Conservation (phyloP, 2,888 invertebrate species). For the Nebria brevicollis region DNA sequence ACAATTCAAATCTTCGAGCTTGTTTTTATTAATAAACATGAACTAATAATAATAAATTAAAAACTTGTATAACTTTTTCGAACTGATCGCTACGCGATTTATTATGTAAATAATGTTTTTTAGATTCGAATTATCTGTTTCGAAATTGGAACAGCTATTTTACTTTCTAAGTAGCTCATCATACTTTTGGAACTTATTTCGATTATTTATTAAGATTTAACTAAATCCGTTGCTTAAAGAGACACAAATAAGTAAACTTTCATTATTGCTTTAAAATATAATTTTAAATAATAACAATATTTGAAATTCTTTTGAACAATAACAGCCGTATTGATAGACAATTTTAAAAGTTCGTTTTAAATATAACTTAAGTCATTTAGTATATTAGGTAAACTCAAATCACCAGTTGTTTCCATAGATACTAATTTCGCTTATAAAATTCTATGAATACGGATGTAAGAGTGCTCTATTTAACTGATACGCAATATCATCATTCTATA, state of each 20-base stretch:
- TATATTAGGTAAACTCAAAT: no score
- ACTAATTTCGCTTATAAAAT: no score
- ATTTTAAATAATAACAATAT: no score
- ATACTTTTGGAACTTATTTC: not conserved
- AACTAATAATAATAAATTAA: slow-evolving; percentile 42
- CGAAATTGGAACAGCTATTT: slow-evolving; percentile 14
- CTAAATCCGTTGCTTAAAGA: not conserved
- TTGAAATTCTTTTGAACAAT: no score
- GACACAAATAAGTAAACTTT: no score
- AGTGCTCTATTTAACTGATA: not conserved
- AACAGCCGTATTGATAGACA: no score
- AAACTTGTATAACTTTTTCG: slow-evolving; percentile 32
- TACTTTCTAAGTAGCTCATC: not conserved
- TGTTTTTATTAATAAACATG: slow-evolving; percentile 45
- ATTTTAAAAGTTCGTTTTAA: no score
- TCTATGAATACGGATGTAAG: not conserved
- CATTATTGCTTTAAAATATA: no score
- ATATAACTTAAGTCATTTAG: no score
- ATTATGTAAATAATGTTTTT: slow-evolving; percentile 43
- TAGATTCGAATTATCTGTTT: slow-evolving; percentile 29
- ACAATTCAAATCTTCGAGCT: slow-evolving; percentile 44
- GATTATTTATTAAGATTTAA: not conserved
- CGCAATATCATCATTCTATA: not conserved
- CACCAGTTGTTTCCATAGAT: no score
- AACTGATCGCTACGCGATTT: slow-evolving; percentile 44